Evolutionary conservation across 2,113 vertebrate genomes (phyloP).

Genomic region (Thunnus thynnus): DNA sequence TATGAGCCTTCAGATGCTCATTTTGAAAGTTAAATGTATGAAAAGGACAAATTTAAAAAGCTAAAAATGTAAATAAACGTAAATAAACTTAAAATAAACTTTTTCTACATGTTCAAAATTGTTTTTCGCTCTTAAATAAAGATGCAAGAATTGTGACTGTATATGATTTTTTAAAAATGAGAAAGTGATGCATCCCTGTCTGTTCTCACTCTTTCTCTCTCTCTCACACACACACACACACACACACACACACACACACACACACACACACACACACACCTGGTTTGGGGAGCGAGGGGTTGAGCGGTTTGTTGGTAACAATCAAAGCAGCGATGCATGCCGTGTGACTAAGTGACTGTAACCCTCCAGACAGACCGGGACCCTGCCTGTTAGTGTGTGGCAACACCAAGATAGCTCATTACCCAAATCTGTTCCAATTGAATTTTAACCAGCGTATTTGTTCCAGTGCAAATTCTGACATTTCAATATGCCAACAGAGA

Average conservation of each 20-base stretch:
- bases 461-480: slow-evolving; percentile 87
- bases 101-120: background rate
- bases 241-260: background rate
- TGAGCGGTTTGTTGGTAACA: slow-evolving; percentile 57
- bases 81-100: too few species aligned
- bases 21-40: background rate
- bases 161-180: background rate
- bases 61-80: too few species aligned
- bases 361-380: slow-evolving; percentile 56
- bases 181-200: background rate
- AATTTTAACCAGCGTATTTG: slow-evolving; percentile 79
- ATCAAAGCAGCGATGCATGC: slow-evolving; percentile 73
- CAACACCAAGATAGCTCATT: slow-evolving; percentile 76
- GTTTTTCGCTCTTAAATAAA: background rate
- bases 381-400: slow-evolving; percentile 63
- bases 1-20: too few species aligned
- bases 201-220: background rate
- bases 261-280: slow-evolving; percentile 42
- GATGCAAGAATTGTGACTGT: background rate
- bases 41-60: background rate
- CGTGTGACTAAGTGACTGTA: slow-evolving; percentile 68
- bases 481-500: slow-evolving; percentile 82
- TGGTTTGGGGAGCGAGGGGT: slow-evolving; percentile 16
- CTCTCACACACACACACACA: slow-evolving; percentile 25
- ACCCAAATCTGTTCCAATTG: slow-evolving; percentile 73